Evolutionary conservation across 2,888 invertebrate genomes (phyloP), one percentile per base, ranked within the genome.

Genomic region (Brenthis ino): DNA sequence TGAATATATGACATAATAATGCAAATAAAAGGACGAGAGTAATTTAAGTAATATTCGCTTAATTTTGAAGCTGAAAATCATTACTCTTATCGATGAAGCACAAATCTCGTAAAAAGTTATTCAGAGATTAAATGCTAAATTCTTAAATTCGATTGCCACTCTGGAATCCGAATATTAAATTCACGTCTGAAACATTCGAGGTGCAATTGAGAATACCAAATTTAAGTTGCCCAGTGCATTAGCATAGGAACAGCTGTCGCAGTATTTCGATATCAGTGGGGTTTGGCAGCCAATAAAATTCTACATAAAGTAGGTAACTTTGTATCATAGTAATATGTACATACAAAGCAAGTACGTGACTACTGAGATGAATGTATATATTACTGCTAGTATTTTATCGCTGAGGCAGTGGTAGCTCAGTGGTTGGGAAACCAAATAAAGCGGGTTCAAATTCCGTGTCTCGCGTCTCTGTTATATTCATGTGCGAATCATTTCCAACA

Each of bases 141-240:
- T 60, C 16, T 12, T 13, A 54, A 43, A 47, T 24, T 48, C 24
- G 51, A 47, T 28, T 28, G 24, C 33, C 47, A 24, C 33, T 48
- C 50, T 43, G 47, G 56, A 56, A 43, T 65, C 47, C 24, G 57
- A 51, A 65, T 65, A 69, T 61, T 65, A 57, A 61, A 69, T 61
- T 47, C 50, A 50, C 60, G 60, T 70, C 56, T 58, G 67, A 61
- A 70, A 73, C 67, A 64, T 69, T 53, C 67, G 68, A 72, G 70
- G 65, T 73, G 77, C 75, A 75, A 75, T 78, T 74, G 75, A 71
- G 76, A 77, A 78, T 80, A 77, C 79, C 73, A 80, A 81, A 83
- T 83, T 83, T 80, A 81, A 83, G 84, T 81, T 77, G 80, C 77
- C 79, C 80, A 75, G 71, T 79, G 81, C 81, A 84, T 85, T 85